Evolutionary conservation across 2,888 invertebrate species (phyloP).

Genomic region (Cremastobaeus sp.): DNA sequence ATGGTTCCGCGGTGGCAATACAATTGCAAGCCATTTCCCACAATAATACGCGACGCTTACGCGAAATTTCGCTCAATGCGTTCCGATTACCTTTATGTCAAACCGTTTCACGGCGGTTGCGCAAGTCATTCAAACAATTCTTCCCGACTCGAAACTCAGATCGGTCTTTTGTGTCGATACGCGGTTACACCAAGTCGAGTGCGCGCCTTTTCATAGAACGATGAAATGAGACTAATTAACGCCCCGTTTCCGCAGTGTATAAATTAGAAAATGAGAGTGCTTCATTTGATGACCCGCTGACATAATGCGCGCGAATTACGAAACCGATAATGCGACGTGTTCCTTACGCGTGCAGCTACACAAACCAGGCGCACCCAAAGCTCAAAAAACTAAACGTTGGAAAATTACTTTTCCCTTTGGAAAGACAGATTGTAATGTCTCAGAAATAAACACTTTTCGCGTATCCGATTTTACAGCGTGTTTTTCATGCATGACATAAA

Average conservation of each 20-base stretch:
- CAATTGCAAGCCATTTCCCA: slow-evolving; percentile 30
- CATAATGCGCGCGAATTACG: slow-evolving; percentile 23
- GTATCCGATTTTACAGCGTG: too few species aligned
- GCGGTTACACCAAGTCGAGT: background rate
- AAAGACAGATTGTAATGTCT: too few species aligned
- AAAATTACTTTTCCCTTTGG: too few species aligned
- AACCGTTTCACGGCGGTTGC: slow-evolving; percentile 30
- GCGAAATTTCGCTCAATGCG: slow-evolving; percentile 24
- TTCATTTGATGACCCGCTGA: slow-evolving; percentile 23
- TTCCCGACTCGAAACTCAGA: background rate
- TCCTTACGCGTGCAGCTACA: slow-evolving; percentile 11
- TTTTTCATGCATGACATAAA: slow-evolving; percentile 3
- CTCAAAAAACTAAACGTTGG: too few species aligned
- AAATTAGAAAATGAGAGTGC: slow-evolving; percentile 45
- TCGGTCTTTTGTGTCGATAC: background rate
- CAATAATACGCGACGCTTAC: background rate
- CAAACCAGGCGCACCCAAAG: too few species aligned
- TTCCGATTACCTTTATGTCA: slow-evolving; percentile 23
- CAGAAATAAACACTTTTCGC: too few species aligned
- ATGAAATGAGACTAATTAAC: slow-evolving; percentile 34
- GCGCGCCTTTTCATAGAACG: slow-evolving; percentile 5
- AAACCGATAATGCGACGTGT: slow-evolving; percentile 25
- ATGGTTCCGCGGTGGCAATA: slow-evolving; percentile 37
- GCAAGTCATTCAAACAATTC: slow-evolving; percentile 11
- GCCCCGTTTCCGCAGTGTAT: slow-evolving; percentile 9